These are phyloP conservation scores for Drosophila suboccidentalis DNA, from an alignment of 2,888 invertebrate genomes.

Conservation along the genomic window DNA sequence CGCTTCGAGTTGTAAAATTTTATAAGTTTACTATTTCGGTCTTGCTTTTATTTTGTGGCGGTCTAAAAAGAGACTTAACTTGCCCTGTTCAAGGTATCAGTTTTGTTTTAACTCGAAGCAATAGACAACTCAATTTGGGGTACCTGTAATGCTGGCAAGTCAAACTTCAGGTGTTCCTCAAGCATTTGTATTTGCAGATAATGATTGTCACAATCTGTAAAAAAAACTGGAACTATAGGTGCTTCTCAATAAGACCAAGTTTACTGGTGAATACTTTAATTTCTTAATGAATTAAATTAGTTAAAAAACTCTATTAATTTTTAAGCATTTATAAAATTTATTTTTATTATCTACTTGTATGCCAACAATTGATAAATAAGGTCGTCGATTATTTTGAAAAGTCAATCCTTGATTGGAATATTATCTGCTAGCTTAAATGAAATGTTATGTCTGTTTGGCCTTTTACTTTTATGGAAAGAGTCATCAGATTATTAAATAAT, in stretches of 20 bases:
- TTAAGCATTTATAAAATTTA: no score
- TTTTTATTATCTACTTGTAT: no score
- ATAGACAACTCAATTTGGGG: slow-evolving; percentile 1
- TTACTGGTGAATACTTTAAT: background rate
- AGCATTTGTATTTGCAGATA: background rate
- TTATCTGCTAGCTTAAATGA: no score
- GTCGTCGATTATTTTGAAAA: no score
- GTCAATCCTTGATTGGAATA: no score
- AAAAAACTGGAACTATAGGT: background rate
- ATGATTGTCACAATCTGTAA: background rate
- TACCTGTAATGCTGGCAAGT: background rate
- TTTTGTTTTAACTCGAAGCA: slow-evolving; percentile 15
- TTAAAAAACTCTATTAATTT: no score
- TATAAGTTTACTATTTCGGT: slow-evolving; percentile 68
- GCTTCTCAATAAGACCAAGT: no score
- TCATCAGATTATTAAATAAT: no score
- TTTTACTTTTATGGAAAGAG: no score
- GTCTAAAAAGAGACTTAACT: slow-evolving; percentile 36
- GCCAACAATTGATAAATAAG: no score
- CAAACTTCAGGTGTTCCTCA: background rate
- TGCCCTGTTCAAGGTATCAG: background rate
- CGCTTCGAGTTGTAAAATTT: slow-evolving; percentile 73
- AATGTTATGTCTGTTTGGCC: no score
- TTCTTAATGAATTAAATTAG: background rate
- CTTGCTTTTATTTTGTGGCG: slow-evolving; percentile 57